phyloP scores from a whole-genome alignment of 2,113 vertebrate genomes.

The Ailurus styani region DNA sequence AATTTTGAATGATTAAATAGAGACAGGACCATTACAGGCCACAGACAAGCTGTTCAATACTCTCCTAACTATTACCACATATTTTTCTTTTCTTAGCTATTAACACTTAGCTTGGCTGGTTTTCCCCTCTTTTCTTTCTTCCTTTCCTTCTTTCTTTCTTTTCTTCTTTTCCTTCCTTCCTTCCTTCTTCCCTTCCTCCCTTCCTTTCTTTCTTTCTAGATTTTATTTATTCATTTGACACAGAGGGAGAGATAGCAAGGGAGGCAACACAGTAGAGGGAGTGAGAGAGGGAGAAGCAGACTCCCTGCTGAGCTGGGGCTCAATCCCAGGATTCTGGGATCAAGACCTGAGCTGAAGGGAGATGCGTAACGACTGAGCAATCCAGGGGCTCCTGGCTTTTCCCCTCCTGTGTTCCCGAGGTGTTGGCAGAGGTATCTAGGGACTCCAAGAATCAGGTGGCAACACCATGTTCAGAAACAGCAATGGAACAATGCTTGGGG shows the following conservation, averaged over 20 bases:
- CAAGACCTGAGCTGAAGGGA: no score
- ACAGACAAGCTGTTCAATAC: background rate
- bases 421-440: background rate
- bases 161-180: no score
- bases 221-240: no score
- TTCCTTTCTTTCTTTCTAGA: no score
- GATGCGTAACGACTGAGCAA: no score
- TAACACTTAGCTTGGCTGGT: background rate
- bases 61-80: background rate
- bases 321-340: no score
- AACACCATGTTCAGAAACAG: background rate
- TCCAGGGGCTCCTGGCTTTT: background rate
- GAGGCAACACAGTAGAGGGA: no score
- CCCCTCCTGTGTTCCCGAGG: background rate
- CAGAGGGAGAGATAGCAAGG: no score
- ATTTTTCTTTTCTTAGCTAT: constrained; percentile 4
- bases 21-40: background rate
- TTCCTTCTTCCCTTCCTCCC: no score
- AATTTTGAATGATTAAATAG: background rate
- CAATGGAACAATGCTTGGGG: background rate
- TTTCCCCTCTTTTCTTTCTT: background rate
- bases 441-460: background rate
- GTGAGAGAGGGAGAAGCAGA: no score
- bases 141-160: no score
- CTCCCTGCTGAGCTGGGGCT: no score